Conservation (phyloP, 1,140 invertebrate species). For the Sitophilus oryzae region DNA sequence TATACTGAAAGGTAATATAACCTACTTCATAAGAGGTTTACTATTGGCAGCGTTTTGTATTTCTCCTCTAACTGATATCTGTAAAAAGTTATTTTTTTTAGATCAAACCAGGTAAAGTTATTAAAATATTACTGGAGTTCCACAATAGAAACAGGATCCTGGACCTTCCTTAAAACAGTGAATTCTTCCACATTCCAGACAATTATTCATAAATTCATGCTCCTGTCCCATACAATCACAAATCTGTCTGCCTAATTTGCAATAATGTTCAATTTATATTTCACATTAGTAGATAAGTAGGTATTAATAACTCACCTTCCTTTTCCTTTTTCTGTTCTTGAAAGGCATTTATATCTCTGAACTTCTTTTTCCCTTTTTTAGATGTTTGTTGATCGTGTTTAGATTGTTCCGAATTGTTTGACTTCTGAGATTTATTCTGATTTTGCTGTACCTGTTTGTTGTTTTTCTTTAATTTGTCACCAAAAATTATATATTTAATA, state of each 20-base stretch:
- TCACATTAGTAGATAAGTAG: constrained; percentile 4
- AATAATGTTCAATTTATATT: constrained; percentile 17
- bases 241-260: constrained; percentile 61
- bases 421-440: not conserved
- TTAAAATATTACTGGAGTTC: constrained; percentile 57
- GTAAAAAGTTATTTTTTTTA: constrained; percentile 10
- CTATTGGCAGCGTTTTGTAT: constrained; percentile 15
- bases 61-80: constrained; percentile 28
- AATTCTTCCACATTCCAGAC: constrained; percentile 86
- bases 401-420: not conserved
- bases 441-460: constrained; percentile 1
- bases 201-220: constrained; percentile 91
- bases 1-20: not conserved
- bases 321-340: constrained; percentile 30
- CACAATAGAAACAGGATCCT: constrained; percentile 92
- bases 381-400: constrained; percentile 4
- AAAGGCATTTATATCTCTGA: constrained; percentile 28
- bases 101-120: not conserved
- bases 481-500: constrained; percentile 51
- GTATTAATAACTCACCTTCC: constrained; percentile 21
- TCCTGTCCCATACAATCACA: constrained; percentile 92
- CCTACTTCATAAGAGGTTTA: constrained; percentile 29
- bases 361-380: constrained; percentile 36
- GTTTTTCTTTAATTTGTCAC: constrained; percentile 19
- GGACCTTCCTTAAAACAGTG: constrained; percentile 95